A percentile compares a stretch with the other conserved stretches of the same genome.
phyloP scores from a whole-genome alignment of 2,888 invertebrate genomes.

The Malthinus seriepunctatus region DNA sequence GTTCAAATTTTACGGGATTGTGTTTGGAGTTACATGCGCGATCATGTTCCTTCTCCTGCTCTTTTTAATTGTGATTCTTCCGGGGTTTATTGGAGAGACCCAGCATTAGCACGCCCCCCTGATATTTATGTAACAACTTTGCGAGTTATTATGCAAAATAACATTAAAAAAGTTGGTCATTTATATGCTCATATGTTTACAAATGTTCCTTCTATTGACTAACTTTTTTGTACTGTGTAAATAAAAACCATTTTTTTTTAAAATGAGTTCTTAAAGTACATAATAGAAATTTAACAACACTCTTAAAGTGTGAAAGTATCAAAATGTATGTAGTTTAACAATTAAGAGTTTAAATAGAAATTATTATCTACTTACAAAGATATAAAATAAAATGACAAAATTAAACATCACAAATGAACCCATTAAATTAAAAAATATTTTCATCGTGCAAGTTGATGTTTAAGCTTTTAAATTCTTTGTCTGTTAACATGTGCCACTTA shows the following conservation, averaged over 20 bases:
- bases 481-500: conserved; percentile 69
- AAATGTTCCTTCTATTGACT: conserved; percentile 41
- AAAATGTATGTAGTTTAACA: too few species aligned
- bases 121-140: conserved; percentile 79
- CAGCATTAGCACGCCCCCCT: conserved; percentile 69
- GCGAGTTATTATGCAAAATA: conserved; percentile 77
- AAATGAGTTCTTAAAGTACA: neutral
- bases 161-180: conserved; percentile 74
- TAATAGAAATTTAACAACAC: too few species aligned
- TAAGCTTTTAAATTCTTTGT: conserved; percentile 64
- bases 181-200: conserved; percentile 77
- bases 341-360: neutral
- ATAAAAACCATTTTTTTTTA: neutral
- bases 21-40: conserved; percentile 88
- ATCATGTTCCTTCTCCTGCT: conserved; percentile 85
- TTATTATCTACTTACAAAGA: neutral
- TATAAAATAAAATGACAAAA: neutral
- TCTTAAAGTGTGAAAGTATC: too few species aligned
- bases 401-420: neutral
- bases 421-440: conserved; percentile 10
- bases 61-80: conserved; percentile 71
- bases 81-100: conserved; percentile 78
- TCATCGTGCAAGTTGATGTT: conserved; percentile 46
- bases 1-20: conserved; percentile 81
- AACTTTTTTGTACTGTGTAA: conserved; percentile 2